Conservation (phyloP, 2,888 invertebrate species). For the Neoscelio sp. region DNA sequence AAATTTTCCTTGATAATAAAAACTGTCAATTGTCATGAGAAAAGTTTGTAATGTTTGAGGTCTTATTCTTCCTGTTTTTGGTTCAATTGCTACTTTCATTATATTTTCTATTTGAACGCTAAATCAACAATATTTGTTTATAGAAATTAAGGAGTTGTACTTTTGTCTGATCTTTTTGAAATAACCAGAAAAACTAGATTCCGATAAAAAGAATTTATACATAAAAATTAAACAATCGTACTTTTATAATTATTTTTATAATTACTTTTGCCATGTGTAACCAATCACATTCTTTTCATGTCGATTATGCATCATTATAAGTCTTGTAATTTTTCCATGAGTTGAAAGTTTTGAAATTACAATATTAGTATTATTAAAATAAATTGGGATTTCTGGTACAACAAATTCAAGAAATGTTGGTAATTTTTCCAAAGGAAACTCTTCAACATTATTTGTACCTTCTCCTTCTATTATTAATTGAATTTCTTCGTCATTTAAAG, state of each 20-base stretch:
- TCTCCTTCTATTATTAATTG: slow-evolving; percentile 7
- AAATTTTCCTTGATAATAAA: slow-evolving; percentile 11
- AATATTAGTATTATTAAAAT: slow-evolving; percentile 10
- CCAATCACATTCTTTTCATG: slow-evolving; percentile 25
- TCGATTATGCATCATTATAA: slow-evolving; percentile 16
- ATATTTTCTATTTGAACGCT: background rate
- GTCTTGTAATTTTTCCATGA: slow-evolving; percentile 10
- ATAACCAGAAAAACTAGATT: too few species aligned
- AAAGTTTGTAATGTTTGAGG: slow-evolving; percentile 17
- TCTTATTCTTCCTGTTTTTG: slow-evolving; percentile 11
- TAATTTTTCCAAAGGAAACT: background rate
- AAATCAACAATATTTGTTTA: too few species aligned
- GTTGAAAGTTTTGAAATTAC: background rate
- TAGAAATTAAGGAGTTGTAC: background rate
- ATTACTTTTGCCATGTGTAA: slow-evolving; percentile 26
- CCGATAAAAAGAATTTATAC: too few species aligned
- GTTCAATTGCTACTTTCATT: slow-evolving; percentile 5
- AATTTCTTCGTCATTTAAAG: slow-evolving; percentile 1
- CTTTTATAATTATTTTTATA: too few species aligned
- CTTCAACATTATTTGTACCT: background rate
- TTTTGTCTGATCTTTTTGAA: too few species aligned
- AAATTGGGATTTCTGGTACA: slow-evolving; percentile 22
- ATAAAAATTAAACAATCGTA: too few species aligned
- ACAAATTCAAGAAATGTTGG: background rate
- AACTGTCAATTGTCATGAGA: background rate